These are phyloP conservation scores for Hymenochirus boettgeri DNA, from an alignment of 2,113 vertebrate genomes.

Conservation along the genomic window DNA sequence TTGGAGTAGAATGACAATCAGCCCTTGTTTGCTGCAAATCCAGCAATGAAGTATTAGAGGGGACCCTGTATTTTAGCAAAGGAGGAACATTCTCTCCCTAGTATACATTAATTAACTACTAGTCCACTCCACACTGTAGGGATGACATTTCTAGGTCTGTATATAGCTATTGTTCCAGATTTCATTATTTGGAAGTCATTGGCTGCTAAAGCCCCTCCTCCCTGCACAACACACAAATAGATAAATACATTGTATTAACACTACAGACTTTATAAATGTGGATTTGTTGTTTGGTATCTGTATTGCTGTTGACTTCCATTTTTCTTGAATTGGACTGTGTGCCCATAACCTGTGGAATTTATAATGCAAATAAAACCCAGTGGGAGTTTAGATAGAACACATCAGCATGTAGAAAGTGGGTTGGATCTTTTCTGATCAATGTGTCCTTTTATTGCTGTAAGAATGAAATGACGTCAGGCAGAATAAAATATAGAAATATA, in stretches of 20 bases:
- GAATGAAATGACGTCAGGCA: slow-evolving; percentile 57
- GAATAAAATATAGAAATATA: slow-evolving; percentile 34
- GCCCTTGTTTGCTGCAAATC: slow-evolving; percentile 36
- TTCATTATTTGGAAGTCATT: slow-evolving; percentile 40
- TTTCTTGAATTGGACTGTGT: slow-evolving; percentile 61
- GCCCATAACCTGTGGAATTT: slow-evolving; percentile 76
- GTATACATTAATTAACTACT: slow-evolving; percentile 47
- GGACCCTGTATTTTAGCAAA: slow-evolving; percentile 44
- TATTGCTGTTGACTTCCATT: slow-evolving; percentile 58
- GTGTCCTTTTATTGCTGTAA: slow-evolving; percentile 41
- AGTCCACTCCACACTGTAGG: slow-evolving; percentile 38
- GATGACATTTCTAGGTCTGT: slow-evolving; percentile 44
- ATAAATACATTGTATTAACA: background rate
- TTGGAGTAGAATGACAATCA: slow-evolving; percentile 46
- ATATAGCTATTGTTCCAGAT: slow-evolving; percentile 48
- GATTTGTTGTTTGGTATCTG: background rate
- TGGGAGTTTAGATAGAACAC: slow-evolving; percentile 69
- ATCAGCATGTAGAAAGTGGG: slow-evolving; percentile 65
- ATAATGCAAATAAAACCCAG: slow-evolving; percentile 72
- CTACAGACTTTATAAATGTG: background rate
- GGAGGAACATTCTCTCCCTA: slow-evolving; percentile 52
- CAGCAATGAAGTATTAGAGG: slow-evolving; percentile 44
- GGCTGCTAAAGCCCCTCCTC: slow-evolving; percentile 32
- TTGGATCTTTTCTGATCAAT: slow-evolving; percentile 58
- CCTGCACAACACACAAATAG: background rate